A percentile compares a stretch with the other conserved stretches of the same genome.
These are phyloP conservation scores for Salarias fasciatus DNA, from an alignment of 2,797 vertebrate genomes.

Conservation along the genomic window DNA sequence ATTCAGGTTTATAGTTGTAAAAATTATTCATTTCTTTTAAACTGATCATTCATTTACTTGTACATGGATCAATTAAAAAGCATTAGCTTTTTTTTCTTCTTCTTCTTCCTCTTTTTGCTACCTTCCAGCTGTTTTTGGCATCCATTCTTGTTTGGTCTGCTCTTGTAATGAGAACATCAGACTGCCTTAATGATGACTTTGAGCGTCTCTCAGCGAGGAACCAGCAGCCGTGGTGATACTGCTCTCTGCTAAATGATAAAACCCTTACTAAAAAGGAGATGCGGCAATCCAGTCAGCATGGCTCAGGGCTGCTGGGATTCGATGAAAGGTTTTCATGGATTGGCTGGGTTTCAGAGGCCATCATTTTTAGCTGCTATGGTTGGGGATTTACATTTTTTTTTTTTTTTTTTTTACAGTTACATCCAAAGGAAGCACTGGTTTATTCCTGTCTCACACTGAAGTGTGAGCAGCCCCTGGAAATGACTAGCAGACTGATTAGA, in stretches of 20 bases:
- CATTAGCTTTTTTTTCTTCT: too few species aligned
- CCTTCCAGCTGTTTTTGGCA: constrained; percentile 27
- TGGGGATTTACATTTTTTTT: constrained; percentile 54
- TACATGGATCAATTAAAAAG: not conserved
- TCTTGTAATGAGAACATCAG: constrained; percentile 29
- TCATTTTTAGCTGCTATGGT: constrained; percentile 48
- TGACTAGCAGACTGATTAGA: constrained; percentile 68
- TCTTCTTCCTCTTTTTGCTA: constrained; percentile 3
- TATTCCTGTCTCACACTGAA: constrained; percentile 67
- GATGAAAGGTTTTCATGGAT: constrained; percentile 67
- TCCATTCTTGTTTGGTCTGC: not conserved
- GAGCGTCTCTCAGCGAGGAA: constrained; percentile 37
- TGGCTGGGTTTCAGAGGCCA: constrained; percentile 58
- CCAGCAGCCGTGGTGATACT: constrained; percentile 29
- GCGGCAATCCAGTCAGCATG: constrained; percentile 41
- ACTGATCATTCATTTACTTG: not conserved
- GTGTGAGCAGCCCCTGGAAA: constrained; percentile 59
- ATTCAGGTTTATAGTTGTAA: not conserved
- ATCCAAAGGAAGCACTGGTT: constrained; percentile 55
- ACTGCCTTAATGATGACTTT: constrained; percentile 28
- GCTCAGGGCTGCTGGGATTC: constrained; percentile 58
- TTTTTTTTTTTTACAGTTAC: constrained; percentile 45
- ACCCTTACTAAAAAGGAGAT: constrained; percentile 43
- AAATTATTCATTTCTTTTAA: constrained; percentile 3
- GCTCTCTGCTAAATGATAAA: constrained; percentile 54